Evolutionary conservation across 2,113 vertebrate genomes (phyloP).

Genomic region (Erythrolamprus reginae): DNA sequence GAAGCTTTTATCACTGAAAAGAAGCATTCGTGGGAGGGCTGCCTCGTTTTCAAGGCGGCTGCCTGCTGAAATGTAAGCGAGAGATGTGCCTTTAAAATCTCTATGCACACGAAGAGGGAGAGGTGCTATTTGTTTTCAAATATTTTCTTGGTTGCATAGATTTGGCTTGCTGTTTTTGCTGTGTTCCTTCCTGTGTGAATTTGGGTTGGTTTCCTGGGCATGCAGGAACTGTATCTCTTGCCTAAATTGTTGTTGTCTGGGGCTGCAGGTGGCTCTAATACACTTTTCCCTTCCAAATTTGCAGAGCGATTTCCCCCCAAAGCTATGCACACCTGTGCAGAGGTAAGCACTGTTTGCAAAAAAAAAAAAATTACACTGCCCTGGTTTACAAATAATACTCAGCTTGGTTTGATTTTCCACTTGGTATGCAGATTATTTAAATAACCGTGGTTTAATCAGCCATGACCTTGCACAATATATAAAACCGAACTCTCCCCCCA

Average conservation of each 20-base stretch:
- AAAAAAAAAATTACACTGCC: background rate
- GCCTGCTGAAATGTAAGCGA: slow-evolving; percentile 28
- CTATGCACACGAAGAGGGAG: background rate
- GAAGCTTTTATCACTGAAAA: slow-evolving; percentile 37
- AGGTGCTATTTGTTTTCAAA: background rate
- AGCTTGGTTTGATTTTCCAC: background rate
- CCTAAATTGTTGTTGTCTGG: background rate
- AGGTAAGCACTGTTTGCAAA: background rate
- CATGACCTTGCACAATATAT: background rate
- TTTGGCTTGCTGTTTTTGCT: background rate
- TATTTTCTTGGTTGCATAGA: background rate
- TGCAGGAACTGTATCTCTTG: background rate
- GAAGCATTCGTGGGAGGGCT: slow-evolving; percentile 46
- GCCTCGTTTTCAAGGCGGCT: background rate
- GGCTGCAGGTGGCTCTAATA: background rate
- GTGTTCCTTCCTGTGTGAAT: background rate
- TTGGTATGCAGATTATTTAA: background rate
- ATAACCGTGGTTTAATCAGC: background rate
- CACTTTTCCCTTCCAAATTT: background rate
- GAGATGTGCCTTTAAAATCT: background rate
- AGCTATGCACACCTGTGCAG: background rate
- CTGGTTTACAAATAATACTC: background rate
- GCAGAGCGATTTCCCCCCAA: background rate
- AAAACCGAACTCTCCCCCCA: background rate
- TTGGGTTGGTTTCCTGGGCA: background rate